These are phyloP conservation scores for Agrochola macilenta DNA, from an alignment of 2,888 invertebrate genomes.

Conservation along the genomic window DNA sequence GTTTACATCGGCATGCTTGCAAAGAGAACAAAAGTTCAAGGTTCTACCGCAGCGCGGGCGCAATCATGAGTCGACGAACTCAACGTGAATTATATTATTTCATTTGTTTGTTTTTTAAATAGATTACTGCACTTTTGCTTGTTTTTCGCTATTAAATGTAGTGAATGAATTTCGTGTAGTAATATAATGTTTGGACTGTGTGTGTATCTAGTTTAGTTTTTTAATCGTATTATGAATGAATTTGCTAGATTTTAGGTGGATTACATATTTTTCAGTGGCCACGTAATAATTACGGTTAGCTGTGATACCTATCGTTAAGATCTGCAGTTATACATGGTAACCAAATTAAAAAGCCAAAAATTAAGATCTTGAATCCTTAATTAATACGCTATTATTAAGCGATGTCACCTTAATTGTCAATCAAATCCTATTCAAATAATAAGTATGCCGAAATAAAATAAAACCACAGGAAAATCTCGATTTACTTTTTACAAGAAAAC, in stretches of 20 bases:
- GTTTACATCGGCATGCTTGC: slow-evolving; percentile 74
- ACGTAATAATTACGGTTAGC: background rate
- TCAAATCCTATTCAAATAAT: no score
- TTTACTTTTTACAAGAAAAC: no score
- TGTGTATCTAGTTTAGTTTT: background rate
- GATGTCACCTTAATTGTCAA: no score
- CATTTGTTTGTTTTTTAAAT: slow-evolving; percentile 59
- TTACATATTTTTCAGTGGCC: background rate
- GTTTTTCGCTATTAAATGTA: slow-evolving; percentile 14
- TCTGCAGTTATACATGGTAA: background rate
- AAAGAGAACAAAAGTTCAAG: slow-evolving; percentile 77
- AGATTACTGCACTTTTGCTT: slow-evolving; percentile 24
- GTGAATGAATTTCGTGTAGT: slow-evolving; percentile 13
- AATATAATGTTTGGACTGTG: no score
- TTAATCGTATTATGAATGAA: background rate
- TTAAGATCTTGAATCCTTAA: no score
- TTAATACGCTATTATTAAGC: no score
- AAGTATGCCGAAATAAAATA: no score
- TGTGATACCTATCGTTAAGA: background rate
- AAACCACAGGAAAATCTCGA: no score
- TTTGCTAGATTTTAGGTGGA: background rate
- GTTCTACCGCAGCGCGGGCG: slow-evolving; percentile 65
- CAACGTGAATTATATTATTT: slow-evolving; percentile 39
- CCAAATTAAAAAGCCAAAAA: background rate
- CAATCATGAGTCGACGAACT: slow-evolving; percentile 71